Evolutionary conservation across 2,888 invertebrate species (phyloP), one percentile per base, ranked within the genome.

Genomic region (Stegophylla sp.): DNA sequence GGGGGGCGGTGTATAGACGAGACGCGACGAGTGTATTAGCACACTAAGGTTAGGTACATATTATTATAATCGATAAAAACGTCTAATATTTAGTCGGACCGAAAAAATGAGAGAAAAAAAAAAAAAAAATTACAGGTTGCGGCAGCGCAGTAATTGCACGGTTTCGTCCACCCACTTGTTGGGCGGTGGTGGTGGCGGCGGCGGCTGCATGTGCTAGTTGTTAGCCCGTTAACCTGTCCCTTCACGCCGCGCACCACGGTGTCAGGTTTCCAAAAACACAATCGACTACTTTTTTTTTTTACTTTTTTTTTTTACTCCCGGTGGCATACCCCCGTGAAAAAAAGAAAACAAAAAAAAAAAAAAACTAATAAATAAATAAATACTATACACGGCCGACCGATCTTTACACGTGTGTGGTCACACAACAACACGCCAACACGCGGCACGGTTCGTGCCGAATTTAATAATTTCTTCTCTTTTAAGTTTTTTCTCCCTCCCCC

Each of bases 401-500:
- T 61, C 79, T 79, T 71, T 69, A 71, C 48, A 69, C 79, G 79
- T 79, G 79, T 79, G 79, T 71, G 79, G 79, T 51, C 79, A 56
- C 23, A 66, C 34, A 63, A 5, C 71, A 26, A 3, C 41, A 26
- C 34, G 7, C 67, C 45, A 56, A 4, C 67, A 26, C n/a, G 9
- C 23, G 13, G 75, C 41, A 23, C 61, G 2, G 66, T 71, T 71
- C 71, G 71, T 71, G 71, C 79, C 71, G 71, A 79, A 71, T 71
- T 71, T 63, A 69, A n/a, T n/a, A n/a, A 71, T 79, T 79, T 79
- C 61, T 56, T 13, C 26, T 48, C 48, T 34, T 34, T 10, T 23
- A 56, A 20, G 41, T 23, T 72, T 75, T 51, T 74, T n/a, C 7
- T 34, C 34, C 34, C 34, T n/a, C n/a, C n/a, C n/a, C n/a, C n/a